Conservation (phyloP, 2,888 invertebrate genomes). For the Stratiomys singularior region DNA sequence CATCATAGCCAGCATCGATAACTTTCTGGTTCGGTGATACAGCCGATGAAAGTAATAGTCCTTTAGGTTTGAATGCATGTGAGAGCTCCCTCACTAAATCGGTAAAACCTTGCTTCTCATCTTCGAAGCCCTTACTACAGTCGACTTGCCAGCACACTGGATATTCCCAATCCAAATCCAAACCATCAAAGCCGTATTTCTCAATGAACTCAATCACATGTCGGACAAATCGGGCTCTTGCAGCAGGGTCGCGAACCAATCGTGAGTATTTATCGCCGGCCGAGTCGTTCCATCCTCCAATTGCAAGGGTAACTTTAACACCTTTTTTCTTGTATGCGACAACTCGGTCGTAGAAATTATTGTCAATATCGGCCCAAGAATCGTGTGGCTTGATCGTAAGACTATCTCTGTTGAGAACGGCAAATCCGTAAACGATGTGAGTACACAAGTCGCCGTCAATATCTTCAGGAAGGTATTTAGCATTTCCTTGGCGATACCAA, state of each 20-base stretch:
- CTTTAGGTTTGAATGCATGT: slow-evolving; percentile 75
- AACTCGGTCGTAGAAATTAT: slow-evolving; percentile 91
- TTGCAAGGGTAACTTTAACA: slow-evolving; percentile 84
- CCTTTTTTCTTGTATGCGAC: slow-evolving; percentile 77
- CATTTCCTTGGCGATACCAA: slow-evolving; percentile 87
- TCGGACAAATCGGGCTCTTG: slow-evolving; percentile 77
- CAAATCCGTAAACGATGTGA: slow-evolving; percentile 92
- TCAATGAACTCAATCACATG: slow-evolving; percentile 82
- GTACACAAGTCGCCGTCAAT: slow-evolving; percentile 88
- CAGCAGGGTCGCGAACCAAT: slow-evolving; percentile 77
- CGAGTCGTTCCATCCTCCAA: slow-evolving; percentile 97
- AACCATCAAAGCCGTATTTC: slow-evolving; percentile 85
- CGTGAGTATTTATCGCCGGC: slow-evolving; percentile 89
- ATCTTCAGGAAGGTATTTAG: slow-evolving; percentile 83
- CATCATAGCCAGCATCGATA: slow-evolving; percentile 86
- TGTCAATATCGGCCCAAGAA: slow-evolving; percentile 89
- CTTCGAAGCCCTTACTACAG: slow-evolving; percentile 82
- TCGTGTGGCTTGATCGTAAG: slow-evolving; percentile 86
- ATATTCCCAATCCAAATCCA: slow-evolving; percentile 95
- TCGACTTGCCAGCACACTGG: slow-evolving; percentile 92
- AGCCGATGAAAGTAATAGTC: slow-evolving; percentile 81
- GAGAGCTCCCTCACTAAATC: slow-evolving; percentile 80
- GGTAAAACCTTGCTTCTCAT: slow-evolving; percentile 84
- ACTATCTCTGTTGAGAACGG: slow-evolving; percentile 80
- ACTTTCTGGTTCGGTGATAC: slow-evolving; percentile 87